A percentile compares a stretch with the other conserved stretches of the same genome.
Conservation (phyloP, 2,113 vertebrate species). For the Gila orcuttii region DNA sequence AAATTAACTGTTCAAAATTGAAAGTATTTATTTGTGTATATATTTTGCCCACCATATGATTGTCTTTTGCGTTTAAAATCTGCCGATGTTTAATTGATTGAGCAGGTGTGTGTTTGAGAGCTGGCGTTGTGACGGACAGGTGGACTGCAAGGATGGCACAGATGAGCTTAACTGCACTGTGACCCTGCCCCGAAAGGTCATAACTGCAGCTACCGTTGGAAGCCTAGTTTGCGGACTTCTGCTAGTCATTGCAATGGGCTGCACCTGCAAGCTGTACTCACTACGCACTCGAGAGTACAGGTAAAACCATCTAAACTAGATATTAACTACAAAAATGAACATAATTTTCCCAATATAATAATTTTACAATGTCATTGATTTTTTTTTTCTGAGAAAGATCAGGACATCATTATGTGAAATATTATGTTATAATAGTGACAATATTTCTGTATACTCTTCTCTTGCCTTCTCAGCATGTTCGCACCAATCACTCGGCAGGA, state of each 20-base stretch:
- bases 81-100: not conserved
- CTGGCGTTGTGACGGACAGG: slow-evolving; percentile 90
- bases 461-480: slow-evolving; percentile 76
- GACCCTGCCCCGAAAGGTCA: slow-evolving; percentile 87
- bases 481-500: slow-evolving; percentile 87
- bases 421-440: not conserved
- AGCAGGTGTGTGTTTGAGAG: slow-evolving; percentile 89
- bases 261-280: slow-evolving; percentile 89
- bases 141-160: slow-evolving; percentile 85
- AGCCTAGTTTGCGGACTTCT: slow-evolving; percentile 88
- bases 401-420: not conserved
- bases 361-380: not conserved
- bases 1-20: no score
- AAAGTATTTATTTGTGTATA: not conserved
- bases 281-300: slow-evolving; percentile 84
- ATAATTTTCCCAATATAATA: not conserved
- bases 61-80: not conserved
- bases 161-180: slow-evolving; percentile 87
- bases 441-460: not conserved
- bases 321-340: not conserved
- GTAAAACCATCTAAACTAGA: slow-evolving; percentile 52
- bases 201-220: slow-evolving; percentile 87
- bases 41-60: not conserved
- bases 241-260: slow-evolving; percentile 89
- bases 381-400: not conserved